Base-by-base conservation (phyloP, 2,888 invertebrate species). In the Allolobophora icterica region DNA sequence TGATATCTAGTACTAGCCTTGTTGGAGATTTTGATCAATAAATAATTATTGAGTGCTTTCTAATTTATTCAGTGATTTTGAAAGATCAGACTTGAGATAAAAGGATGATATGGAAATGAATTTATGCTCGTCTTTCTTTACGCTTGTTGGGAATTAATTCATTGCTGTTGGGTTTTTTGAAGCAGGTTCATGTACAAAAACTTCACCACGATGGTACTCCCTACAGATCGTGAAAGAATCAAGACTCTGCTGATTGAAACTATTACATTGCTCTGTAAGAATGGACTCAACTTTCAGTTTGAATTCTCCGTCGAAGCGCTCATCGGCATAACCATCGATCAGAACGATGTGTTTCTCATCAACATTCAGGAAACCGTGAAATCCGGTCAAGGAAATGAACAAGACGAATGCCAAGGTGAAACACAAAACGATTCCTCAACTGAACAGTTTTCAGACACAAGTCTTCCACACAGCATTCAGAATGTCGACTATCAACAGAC, bases 271-370 rank as follows among this genome's bases (percentile, higher is more conserved):
- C 87, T 91, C 35, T 91, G 91, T 52, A 91, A 91, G 83, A 91
- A 91, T 35, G 91, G 91, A 45, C 87, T 91, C 30, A 87, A 91
- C 84, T 91, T 90, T 84, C 90, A 91, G 40, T 83, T 40, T 45
- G 42, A 91, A 33, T 90, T 91, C 45, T 71, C 84, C 21, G 52
- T 91, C 34, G 91, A 91, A 45, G 91, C 91, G 11, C 90, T 91
- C n/a, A 90, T 91, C 34, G 91, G 91, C 21, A 90, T 91, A n/a
- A 91, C 91, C 38, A n/a, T 91, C 24, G 91, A 91, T 42, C 71
- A 90, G 40, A 91, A 52, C 34, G 90, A 91, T 34, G 91, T 91
- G 15, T 45, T 91, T 30, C 91, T 91, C 35, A 90, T 91, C 52
- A 91, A 58, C 71, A 91, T 91, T 30, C 90, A 91, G 38, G 90